Conservation (phyloP, 1,140 invertebrate genomes). For the Drosophila azteca region DNA sequence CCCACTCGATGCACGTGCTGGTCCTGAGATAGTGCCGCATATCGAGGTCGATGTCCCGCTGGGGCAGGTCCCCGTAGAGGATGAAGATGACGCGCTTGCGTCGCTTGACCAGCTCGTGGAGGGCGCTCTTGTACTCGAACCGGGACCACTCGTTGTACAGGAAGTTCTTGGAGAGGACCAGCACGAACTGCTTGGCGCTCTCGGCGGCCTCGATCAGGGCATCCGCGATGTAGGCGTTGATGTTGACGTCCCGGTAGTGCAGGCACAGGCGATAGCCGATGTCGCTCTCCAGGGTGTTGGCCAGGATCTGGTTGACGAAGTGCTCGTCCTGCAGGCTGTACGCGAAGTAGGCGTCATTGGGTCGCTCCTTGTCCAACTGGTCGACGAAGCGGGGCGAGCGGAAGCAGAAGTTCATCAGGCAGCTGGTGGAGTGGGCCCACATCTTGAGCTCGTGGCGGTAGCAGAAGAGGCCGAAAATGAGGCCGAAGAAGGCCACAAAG, state of each 20-base stretch:
- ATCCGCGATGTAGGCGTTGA: constrained; percentile 92
- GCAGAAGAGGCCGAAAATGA: constrained; percentile 90
- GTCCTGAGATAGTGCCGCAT: constrained; percentile 94
- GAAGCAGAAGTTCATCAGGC: constrained; percentile 90
- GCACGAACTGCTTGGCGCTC: constrained; percentile 93
- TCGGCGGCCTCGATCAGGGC: constrained; percentile 96
- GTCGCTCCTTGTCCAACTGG: constrained; percentile 91
- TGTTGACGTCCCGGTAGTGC: constrained; percentile 93
- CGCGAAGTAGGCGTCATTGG: constrained; percentile 95
- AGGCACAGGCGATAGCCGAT: constrained; percentile 92
- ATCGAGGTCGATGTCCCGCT: constrained; percentile 94
- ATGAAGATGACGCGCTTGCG: constrained; percentile 93
- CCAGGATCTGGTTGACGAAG: constrained; percentile 93
- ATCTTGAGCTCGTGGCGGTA: constrained; percentile 92
- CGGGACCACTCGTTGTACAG: constrained; percentile 96
- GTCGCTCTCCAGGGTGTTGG: constrained; percentile 91
- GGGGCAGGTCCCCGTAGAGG: constrained; percentile 92
- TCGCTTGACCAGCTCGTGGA: constrained; percentile 94
- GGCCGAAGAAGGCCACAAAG: constrained; percentile 88
- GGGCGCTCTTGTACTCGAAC: constrained; percentile 95
- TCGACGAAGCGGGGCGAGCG: constrained; percentile 89
- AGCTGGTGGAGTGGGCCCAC: constrained; percentile 93
- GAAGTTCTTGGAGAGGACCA: constrained; percentile 96
- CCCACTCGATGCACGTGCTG: constrained; percentile 95
- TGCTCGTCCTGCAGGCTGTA: constrained; percentile 96